A percentile compares a stretch with the other conserved stretches of the same genome.
Evolutionary conservation across 1,140 invertebrate genomes (phyloP).

Genomic region (Drosophila ohnishii): DNA sequence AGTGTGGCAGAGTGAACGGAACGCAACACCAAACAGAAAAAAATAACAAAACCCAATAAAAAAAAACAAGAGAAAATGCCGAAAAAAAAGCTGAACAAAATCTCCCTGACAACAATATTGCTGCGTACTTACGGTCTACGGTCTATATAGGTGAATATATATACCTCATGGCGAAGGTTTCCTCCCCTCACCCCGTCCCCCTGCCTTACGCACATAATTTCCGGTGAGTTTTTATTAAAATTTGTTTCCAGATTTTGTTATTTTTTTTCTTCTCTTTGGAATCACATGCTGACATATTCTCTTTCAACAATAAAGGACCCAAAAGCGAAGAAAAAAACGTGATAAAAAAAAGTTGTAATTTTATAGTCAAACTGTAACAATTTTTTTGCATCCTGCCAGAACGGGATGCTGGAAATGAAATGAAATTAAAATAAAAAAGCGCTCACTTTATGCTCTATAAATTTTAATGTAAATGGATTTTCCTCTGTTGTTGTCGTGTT

Average conservation of each 20-base stretch:
- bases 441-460: conserved; percentile 79
- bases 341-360: conserved; percentile 61
- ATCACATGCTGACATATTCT: conserved; percentile 81
- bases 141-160: conserved; percentile 47
- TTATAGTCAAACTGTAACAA: conserved; percentile 79
- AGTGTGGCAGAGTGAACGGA: conserved; percentile 58
- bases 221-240: conserved; percentile 72
- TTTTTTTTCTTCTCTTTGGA: conserved; percentile 36
- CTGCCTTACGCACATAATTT: conserved; percentile 78
- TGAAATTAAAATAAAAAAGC: conserved; percentile 76
- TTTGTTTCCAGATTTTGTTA: conserved; percentile 43
- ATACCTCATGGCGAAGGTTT: conserved; percentile 34
- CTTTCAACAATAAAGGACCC: conserved; percentile 59
- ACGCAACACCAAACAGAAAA: conserved; percentile 39
- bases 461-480: conserved; percentile 80
- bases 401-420: conserved; percentile 57
- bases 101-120: conserved; percentile 63
- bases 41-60: conserved; percentile 32
- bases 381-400: conserved; percentile 40
- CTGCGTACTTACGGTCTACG: conserved; percentile 49
- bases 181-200: conserved; percentile 27
- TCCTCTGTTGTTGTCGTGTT: conserved; percentile 41
- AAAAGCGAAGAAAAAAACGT: conserved; percentile 15
- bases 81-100: conserved; percentile 31
- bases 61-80: conserved; percentile 37